A percentile compares a stretch with the other conserved stretches of the same genome.
Evolutionary conservation across 1,140 invertebrate species (phyloP).

Genomic region (Lepidostoma basale): DNA sequence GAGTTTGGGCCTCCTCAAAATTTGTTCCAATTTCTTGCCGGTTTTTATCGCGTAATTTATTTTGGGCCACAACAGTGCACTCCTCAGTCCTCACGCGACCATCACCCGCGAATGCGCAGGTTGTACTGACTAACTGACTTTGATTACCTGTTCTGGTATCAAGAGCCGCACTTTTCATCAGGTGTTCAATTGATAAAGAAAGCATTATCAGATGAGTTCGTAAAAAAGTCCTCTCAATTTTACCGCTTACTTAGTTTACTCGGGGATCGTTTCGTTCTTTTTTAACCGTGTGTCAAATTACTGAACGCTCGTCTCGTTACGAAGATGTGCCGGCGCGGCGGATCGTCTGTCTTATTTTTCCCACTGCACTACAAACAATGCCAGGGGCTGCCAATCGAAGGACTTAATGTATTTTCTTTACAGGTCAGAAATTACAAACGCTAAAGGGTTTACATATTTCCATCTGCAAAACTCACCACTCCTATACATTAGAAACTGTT

Average conservation of each 20-base stretch:
- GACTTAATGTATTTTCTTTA: too few species aligned
- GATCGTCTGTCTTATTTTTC: not conserved
- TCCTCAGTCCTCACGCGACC: not conserved
- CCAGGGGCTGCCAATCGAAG: not conserved
- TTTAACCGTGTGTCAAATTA: too few species aligned
- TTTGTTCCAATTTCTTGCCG: conserved; percentile 19
- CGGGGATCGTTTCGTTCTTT: not conserved
- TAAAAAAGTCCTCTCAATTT: not conserved
- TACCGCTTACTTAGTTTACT: not conserved
- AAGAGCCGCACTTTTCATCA: not conserved
- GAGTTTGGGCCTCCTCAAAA: not conserved
- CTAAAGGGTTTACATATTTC: too few species aligned
- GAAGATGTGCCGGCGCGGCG: not conserved
- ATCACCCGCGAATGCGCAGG: conserved; percentile 9
- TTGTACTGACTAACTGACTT: conserved; percentile 5
- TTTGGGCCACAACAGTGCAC: too few species aligned
- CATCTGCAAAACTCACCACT: too few species aligned
- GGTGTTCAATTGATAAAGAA: not conserved
- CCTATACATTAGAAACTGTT: too few species aligned
- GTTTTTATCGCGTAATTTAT: conserved; percentile 13
- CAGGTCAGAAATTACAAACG: too few species aligned
- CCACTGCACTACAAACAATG: conserved; percentile 15
- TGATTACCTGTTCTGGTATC: conserved; percentile 16
- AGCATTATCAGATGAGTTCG: too few species aligned
- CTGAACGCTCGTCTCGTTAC: too few species aligned